Base-by-base conservation (phyloP, 2,797 vertebrate genomes). In the Intellagama lesueurii region DNA sequence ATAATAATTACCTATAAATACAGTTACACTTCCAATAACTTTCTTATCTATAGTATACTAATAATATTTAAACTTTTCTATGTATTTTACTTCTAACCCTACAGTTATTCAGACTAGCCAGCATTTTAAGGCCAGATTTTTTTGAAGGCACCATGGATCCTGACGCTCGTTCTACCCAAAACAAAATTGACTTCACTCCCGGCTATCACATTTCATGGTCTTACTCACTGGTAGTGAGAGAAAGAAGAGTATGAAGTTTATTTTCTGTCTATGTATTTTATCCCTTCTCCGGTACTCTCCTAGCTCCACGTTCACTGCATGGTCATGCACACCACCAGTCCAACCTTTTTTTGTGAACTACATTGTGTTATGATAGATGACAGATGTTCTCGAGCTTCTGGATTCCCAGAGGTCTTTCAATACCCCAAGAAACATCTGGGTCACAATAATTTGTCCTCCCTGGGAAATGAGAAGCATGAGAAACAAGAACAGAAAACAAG, bases 381-480 rank as follows among this genome's bases (percentile, higher is more conserved):
- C 52, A 72, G 78, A 87, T 80, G 77, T 72, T 26, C 30, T 8
- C 1, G 35, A 81, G 24, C 24, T 22, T 22, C 26, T 40, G 66
- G 66, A 60, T 72, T 81, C 86, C 77, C 68, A 81, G 12, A 60
- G 78, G 66, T 72, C 24, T 40, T 32, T 82, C 28, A n/a, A 12
- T n/a, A 73, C 40, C 30, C n/a, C 49, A 32, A 6, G 73, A 85
- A 89, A 90, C 0, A 28, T 28, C 47, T 19, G 52, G 30, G 88
- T 81, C 5, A 6, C 69, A 35, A 1, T 72, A 66, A 12, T 70
- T 28, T 47, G 28, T 2, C 79, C 60, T 22, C 89, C 30, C 70
- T 88, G 12, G 69, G 81, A 83, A 14, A 32, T 6, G 68, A 72
- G 17, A 68, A 86, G 24, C 60, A 64, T 90, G 75, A 16, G 90